phyloP scores from a whole-genome alignment of 2,888 invertebrate genomes.

The Troides aeacus region DNA sequence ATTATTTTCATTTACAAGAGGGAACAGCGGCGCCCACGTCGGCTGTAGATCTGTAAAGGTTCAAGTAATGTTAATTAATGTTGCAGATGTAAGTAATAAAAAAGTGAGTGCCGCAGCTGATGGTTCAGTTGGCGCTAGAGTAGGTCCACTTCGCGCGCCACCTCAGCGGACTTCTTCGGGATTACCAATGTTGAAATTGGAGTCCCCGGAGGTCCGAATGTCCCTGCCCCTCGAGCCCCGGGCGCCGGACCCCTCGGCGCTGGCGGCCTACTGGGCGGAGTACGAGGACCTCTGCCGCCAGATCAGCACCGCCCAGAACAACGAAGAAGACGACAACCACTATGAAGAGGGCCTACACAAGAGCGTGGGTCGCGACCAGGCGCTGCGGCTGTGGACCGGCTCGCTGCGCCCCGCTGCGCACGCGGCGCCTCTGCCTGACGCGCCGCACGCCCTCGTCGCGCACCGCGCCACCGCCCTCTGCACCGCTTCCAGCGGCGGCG shows the following conservation, averaged over 20 bases:
- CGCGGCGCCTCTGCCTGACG: constrained; percentile 71
- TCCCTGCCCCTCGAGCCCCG: constrained; percentile 57
- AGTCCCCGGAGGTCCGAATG: constrained; percentile 72
- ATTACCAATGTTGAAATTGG: too few relatives aligned
- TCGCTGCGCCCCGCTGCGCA: constrained; percentile 78
- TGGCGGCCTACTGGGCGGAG: constrained; percentile 84
- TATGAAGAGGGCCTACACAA: too few relatives aligned
- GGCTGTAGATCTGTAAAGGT: too few relatives aligned
- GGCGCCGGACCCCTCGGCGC: constrained; percentile 73
- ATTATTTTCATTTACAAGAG: neutral
- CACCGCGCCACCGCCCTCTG: constrained; percentile 81
- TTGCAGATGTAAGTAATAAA: too few relatives aligned
- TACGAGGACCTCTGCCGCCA: constrained; percentile 82
- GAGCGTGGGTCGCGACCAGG: constrained; percentile 88
- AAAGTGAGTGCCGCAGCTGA: too few relatives aligned
- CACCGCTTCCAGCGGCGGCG: constrained; percentile 90
- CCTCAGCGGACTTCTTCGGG: too few relatives aligned
- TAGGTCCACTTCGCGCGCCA: too few relatives aligned
- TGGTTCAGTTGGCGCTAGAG: too few relatives aligned
- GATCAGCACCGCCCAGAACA: constrained; percentile 75
- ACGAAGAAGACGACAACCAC: constrained; percentile 79
- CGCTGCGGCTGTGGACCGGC: constrained; percentile 86
- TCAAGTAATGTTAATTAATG: too few relatives aligned
- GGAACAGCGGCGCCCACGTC: too few relatives aligned
- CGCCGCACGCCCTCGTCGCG: constrained; percentile 85